Base-by-base conservation (phyloP, 2,113 vertebrate genomes). In the Thymallus thymallus region DNA sequence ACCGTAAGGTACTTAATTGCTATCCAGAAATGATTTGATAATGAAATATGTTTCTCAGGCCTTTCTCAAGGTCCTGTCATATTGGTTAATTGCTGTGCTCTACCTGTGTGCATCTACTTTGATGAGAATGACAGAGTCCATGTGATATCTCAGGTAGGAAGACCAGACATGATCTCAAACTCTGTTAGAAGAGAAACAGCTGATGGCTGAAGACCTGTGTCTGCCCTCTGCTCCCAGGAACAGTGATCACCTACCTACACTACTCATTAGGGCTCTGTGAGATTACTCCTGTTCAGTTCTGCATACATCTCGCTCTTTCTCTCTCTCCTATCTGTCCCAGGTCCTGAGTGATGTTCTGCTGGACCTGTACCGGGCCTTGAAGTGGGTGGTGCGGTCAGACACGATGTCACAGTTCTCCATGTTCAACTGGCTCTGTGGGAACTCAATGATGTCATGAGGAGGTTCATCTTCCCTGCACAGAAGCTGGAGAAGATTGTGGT, bases 351-450 rank as follows among this genome's bases (percentile, higher is more conserved):
- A 97, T 0, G 95, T 96, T 13, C 87, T 98, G 80, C 82, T 92
- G 90, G 96, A 97, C 45, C 93, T 99, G 71, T 99, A 99, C 91
- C 94, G 93, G 30, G 93, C 97, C 80, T 91, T 99, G 75, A 99
- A 98, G 89, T 93, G 91, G 18, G 96, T 95, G 73, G 91, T 86
- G 14, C 60, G 2, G 9, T 82, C 82, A 0, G 97, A 99, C 82
- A 81, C 81, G 82, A 92, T 0, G 87, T 95, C 0, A 68, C 93
- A 0, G 93, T 92, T 78, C 93, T 98, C 22, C 98, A 99, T 0
- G 96, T 96, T 0, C 96, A 95, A 84, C 91, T 98, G 76, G 96
- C 96, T 0, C 88, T 99, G 87, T 93, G 97, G 81, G 97, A 99
- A 83, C 90, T 99, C 18, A 94, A 96, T 2, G 10, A 85, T 0